Evolutionary conservation across 1,140 invertebrate genomes (phyloP), one percentile per base, ranked within the genome.

Genomic region (Theocolax elegans): DNA sequence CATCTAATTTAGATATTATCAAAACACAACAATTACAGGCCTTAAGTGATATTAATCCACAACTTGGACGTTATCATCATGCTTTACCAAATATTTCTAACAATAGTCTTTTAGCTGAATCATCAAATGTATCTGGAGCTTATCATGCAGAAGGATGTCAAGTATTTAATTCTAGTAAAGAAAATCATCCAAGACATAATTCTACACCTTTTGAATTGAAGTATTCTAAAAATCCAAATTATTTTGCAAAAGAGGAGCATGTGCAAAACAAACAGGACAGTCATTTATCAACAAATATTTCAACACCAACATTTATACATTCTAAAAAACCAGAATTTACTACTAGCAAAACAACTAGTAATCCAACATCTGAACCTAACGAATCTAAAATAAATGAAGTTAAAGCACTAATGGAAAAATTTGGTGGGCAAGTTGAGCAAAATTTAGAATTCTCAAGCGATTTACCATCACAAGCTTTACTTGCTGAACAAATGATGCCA

Each of bases 401-500:
- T 7, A 38, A 23, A 68, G 21, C 44, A 19, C 9, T 12, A 2
- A 13, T 3, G n/a, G 13, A 60, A 42, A 49, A 49, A 6, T 19
- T 51, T 40, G 27, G 23, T 19, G 19, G n/a, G 17, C 60, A 68
- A 49, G n/a, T 53, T 9, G 42, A 60, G 10, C 9, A 54, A 56
- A 63, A 40, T 51, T 19, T 64, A 17, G 67, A 72, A 66, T 46
- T 67, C 40, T 73, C 59, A 31, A 74, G 15, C 25, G 70, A 74
- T 12, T 7, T 67, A 71, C 68, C 68, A 49, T 13, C 23, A 42
- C 72, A 73, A 67, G 27, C 71, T 54, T 23, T 62, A 31, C 64
- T 77, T 58, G 80, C 75, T 19, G 79, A 83, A 56, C 62, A 75
- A 60, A 79, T 84, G 46, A 60, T 84, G 15, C 77, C 80, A 19